Conservation (phyloP, 2,113 vertebrate genomes). For the Pelobates fuscus region DNA sequence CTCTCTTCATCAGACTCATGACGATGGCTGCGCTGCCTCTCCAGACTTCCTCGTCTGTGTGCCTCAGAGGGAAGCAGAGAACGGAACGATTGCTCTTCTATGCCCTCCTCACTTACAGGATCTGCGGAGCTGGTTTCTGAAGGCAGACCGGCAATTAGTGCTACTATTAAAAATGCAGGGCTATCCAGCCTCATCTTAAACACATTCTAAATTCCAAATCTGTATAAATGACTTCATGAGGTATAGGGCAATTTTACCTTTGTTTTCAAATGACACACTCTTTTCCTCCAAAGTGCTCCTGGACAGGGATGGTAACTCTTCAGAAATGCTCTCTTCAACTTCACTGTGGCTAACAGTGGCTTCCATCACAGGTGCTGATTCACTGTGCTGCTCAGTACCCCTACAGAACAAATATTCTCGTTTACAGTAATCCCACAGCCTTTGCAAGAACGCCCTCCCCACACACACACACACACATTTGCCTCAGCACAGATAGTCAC, state of each 20-base stretch:
- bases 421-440: background rate
- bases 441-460: no score
- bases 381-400: constrained; percentile 71
- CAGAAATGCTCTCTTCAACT: constrained; percentile 27
- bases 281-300: constrained; percentile 6
- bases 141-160: background rate
- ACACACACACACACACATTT: no score
- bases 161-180: no score
- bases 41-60: constrained; percentile 86
- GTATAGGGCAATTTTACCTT: constrained; percentile 15
- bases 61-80: constrained; percentile 91
- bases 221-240: no score
- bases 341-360: constrained; percentile 18
- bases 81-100: constrained; percentile 91
- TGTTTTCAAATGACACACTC: constrained; percentile 6
- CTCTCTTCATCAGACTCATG: constrained; percentile 89
- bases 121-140: constrained; percentile 13
- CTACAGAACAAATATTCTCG: constrained; percentile 49
- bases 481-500: background rate
- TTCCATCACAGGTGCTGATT: constrained; percentile 65
- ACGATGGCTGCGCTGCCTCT: constrained; percentile 76
- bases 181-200: no score
- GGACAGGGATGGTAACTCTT: background rate
- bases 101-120: constrained; percentile 81
- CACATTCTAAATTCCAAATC: no score